Base-by-base conservation (phyloP, 2,888 invertebrate species). In the Megaustenia siamemsis region DNA sequence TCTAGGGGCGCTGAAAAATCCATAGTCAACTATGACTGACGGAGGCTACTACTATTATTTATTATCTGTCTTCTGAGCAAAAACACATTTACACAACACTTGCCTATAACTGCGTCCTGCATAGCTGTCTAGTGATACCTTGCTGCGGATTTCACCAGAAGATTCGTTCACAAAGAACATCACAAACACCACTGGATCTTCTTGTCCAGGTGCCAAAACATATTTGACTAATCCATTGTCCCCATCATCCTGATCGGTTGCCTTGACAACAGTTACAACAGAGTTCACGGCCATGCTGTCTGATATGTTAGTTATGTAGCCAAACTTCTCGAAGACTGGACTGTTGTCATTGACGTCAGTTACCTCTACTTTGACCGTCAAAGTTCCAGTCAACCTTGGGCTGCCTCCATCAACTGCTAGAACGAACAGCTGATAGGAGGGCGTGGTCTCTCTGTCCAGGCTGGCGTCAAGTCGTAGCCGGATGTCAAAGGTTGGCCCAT, bases 311-410 rank as follows among this genome's bases (percentile, higher is more conserved):
- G 82, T 78, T 8, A 38, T 18, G 73, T 87, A 87, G 5, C 49
- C n/a, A 0, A 45, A 24, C 40, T 73, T 28, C 69, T 83, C 69
- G 68, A 85, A 92, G 86, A 43, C 86, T n/a, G 92, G 92, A 45
- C 87, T 77, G 82, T 92, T 91, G 86, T 92, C 92, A 86, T 92
- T 92, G 43, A 89, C 87, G 78, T 92, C 92, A 8, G 88, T 89
- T 32, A 92, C 89, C 10, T 90, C 89, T 18, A 92, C 89, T 75
- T 90, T 90, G 24, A 92, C 89, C 32, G 88, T 90, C 35, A 91
- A 88, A 5, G 90, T 89, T 24, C 92, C 92, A 10, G 90, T 91
- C 66, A 88, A 77, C 21, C 87, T 86, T 10, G 92, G 92, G 69
- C 86, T 86, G 0, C 92, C 92, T 28, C 91, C 91, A 87, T 92